Evolutionary conservation across 2,888 invertebrate species (phyloP).

Genomic region (Parascotia fuliginaria): DNA sequence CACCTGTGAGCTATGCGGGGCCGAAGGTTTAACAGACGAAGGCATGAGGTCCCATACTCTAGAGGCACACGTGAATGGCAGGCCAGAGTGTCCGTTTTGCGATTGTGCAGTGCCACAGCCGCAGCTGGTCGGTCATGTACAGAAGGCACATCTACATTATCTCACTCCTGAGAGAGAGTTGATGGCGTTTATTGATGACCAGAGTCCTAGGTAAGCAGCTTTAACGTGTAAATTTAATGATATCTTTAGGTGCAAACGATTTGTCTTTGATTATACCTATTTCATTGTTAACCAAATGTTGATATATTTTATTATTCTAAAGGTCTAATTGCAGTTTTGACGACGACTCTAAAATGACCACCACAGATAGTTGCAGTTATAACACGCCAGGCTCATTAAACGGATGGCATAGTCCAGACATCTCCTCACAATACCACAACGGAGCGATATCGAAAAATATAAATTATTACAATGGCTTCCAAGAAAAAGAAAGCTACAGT

Average conservation of each 20-base stretch:
- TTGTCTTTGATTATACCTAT: too few relatives aligned
- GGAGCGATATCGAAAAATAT: slow-evolving; percentile 78
- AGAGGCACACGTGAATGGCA: slow-evolving; percentile 91
- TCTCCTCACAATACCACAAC: slow-evolving; percentile 72
- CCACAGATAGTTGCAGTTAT: slow-evolving; percentile 85
- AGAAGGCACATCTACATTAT: slow-evolving; percentile 93
- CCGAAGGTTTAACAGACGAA: slow-evolving; percentile 91
- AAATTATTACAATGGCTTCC: slow-evolving; percentile 73
- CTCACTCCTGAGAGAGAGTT: slow-evolving; percentile 92
- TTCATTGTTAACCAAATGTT: too few relatives aligned
- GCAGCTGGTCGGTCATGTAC: slow-evolving; percentile 92
- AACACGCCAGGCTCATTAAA: slow-evolving; percentile 84
- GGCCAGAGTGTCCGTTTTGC: slow-evolving; percentile 93
- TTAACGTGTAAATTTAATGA: neutral
- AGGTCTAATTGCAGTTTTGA: too few relatives aligned
- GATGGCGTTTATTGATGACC: slow-evolving; percentile 92
- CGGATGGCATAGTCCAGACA: slow-evolving; percentile 85
- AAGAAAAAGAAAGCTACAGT: slow-evolving; percentile 60
- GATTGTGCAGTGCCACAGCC: slow-evolving; percentile 90
- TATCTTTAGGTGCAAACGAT: too few relatives aligned
- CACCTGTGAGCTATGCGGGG: slow-evolving; percentile 94
- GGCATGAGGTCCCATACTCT: slow-evolving; percentile 92
- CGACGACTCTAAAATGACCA: slow-evolving; percentile 86
- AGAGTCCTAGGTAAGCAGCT: slow-evolving; percentile 80
- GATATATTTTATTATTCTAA: too few relatives aligned